These are phyloP conservation scores for Aradophagus sp. DNA, from an alignment of 1,140 invertebrate genomes.

Conservation along the genomic window DNA sequence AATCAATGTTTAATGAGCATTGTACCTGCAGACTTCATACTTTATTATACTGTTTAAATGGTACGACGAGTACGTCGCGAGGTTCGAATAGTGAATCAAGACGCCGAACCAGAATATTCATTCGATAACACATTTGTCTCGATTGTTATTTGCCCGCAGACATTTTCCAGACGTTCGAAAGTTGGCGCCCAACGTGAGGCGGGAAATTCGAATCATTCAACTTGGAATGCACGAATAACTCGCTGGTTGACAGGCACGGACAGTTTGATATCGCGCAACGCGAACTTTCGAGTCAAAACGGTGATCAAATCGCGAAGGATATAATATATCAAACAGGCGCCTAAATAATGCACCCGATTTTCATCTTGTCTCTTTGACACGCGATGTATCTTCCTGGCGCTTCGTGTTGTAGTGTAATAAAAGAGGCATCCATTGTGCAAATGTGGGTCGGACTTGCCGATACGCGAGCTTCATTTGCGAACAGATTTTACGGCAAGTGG, in stretches of 20 bases:
- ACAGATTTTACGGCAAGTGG: slow-evolving; percentile 29
- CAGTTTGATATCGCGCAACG: slow-evolving; percentile 1
- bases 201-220: slow-evolving; percentile 1
- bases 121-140: too few species aligned
- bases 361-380: slow-evolving; percentile 44
- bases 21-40: too few species aligned
- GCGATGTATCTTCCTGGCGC: slow-evolving; percentile 34
- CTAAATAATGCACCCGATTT: slow-evolving; percentile 49
- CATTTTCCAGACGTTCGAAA: too few species aligned
- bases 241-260: slow-evolving; percentile 1
- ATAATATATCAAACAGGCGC: slow-evolving; percentile 48
- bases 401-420: slow-evolving; percentile 62
- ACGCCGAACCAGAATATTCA: too few species aligned
- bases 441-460: slow-evolving; percentile 63
- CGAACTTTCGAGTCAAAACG: slow-evolving; percentile 25
- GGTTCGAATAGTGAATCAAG: too few species aligned
- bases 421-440: slow-evolving; percentile 62
- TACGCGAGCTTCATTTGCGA: slow-evolving; percentile 42
- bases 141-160: too few species aligned
- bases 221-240: slow-evolving; percentile 5
- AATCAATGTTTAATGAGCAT: too few species aligned
- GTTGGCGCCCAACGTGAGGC: too few species aligned
- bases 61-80: too few species aligned
- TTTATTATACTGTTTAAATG: too few species aligned
- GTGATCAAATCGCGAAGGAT: slow-evolving; percentile 37